Evolutionary conservation across 2,888 invertebrate species (phyloP), one percentile per base, ranked within the genome.

Genomic region (Drosophila nr. perissopoda): DNA sequence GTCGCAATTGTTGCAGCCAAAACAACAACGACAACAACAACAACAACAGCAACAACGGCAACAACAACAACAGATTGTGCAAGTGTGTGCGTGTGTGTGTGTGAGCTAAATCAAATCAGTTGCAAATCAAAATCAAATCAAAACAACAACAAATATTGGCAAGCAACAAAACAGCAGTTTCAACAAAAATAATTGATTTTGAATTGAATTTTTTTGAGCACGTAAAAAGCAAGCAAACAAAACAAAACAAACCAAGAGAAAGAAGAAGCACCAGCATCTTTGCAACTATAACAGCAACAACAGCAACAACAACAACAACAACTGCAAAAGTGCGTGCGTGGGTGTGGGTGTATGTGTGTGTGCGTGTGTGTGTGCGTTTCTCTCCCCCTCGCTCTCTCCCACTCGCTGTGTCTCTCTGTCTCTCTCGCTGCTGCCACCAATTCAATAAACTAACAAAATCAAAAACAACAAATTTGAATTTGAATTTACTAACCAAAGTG

Each of bases 191-290:
- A 71, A 63, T 73, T 69, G 40, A 76, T 46, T 46, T 46, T 25
- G 46, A 46, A 46, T 56, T 72, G 85, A 42, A 87, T 83, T 83
- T 83, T 83, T 83, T 83, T 83, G 87, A 75, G 83, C 83, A 83
- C 83, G 83, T 87, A 87, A 77, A 82, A 65, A 65, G n/a, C n/a
- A 57, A 70, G 38, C 62, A 51, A 54, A 13, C 27, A 38, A 29
- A 57, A 54, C n/a, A 13, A 53, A 53, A 25, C 63, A 65, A 64
- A 46, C 61, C 31, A 56, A 59, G 18, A 40, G n/a, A 11, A 66
- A 51, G n/a, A 29, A 21, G 31, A 67, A 54, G 40, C 13, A 40
- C n/a, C 6, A 31, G 16, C 31, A 42, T 58, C 42, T 46, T 46
- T 46, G 46, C 46, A 46, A 46, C 46, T 8, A 25, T 16, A 7